Percentiles rank a stretch among this genome's conserved stretches.
Conservation (phyloP, 2,888 invertebrate species). For the Drosophila birchii region DNA sequence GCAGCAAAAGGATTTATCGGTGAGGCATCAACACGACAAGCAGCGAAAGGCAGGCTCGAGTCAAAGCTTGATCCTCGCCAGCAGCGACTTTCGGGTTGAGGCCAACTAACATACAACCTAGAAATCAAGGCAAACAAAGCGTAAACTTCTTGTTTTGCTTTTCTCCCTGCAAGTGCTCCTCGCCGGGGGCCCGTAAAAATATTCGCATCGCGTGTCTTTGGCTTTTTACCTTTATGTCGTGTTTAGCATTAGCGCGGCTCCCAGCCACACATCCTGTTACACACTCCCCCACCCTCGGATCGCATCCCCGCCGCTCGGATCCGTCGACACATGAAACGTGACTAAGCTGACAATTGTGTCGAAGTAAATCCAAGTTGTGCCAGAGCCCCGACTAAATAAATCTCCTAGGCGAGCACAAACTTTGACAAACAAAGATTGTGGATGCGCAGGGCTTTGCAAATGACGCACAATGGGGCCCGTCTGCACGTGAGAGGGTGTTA, state of each 20-base stretch:
- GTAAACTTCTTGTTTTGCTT: conserved; percentile 56
- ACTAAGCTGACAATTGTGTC: conserved; percentile 80
- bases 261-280: neutral
- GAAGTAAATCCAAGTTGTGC: conserved; percentile 78
- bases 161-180: neutral
- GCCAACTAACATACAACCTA: conserved; percentile 49
- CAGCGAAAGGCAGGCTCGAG: conserved; percentile 53
- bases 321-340: conserved; percentile 67
- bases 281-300: neutral
- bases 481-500: conserved; percentile 1
- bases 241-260: conserved; percentile 67
- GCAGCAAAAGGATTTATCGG: conserved; percentile 12
- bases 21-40: conserved; percentile 50
- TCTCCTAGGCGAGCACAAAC: conserved; percentile 60
- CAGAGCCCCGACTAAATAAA: conserved; percentile 73
- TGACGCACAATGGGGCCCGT: conserved; percentile 39
- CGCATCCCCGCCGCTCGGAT: conserved; percentile 46
- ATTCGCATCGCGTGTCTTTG: conserved; percentile 77
- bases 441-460: conserved; percentile 53
- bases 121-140: conserved; percentile 59
- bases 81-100: conserved; percentile 37
- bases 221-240: conserved; percentile 78
- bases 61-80: conserved; percentile 68
- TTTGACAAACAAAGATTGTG: conserved; percentile 72
- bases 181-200: conserved; percentile 57